Percentiles rank a stretch among this genome's conserved stretches.
Evolutionary conservation across 2,888 invertebrate species (phyloP).

Genomic region (Mycogona germanica): DNA sequence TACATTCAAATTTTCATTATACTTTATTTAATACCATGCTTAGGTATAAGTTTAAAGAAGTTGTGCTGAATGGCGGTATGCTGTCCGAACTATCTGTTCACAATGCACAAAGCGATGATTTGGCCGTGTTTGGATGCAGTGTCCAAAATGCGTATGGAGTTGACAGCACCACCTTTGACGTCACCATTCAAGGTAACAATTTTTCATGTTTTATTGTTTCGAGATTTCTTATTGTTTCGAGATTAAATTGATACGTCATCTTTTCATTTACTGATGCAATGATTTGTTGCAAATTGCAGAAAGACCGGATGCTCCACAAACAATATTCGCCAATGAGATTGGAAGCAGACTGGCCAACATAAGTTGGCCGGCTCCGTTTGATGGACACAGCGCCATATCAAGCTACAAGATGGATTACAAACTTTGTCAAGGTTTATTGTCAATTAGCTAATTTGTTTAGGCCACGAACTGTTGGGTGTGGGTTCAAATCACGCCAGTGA

Average conservation of each 20-base stretch:
- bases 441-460: no score
- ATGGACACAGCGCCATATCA: conserved; percentile 80
- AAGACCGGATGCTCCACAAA: conserved; percentile 80
- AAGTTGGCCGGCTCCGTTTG: conserved; percentile 85
- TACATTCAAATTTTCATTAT: no score
- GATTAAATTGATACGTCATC: not conserved
- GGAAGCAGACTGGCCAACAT: conserved; percentile 80
- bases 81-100: conserved; percentile 16
- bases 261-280: not conserved
- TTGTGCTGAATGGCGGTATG: conserved; percentile 14
- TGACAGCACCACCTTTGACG: conserved; percentile 17
- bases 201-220: not conserved
- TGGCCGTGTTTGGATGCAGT: conserved; percentile 15
- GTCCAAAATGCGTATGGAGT: conserved; percentile 20
- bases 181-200: conserved; percentile 19
- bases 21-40: no score
- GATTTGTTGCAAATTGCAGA: conserved; percentile 38
- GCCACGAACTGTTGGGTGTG: not conserved
- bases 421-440: not conserved
- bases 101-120: conserved; percentile 8
- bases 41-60: conserved; percentile 9
- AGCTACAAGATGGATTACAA: conserved; percentile 70
- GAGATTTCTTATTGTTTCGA: not conserved
- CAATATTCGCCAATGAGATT: conserved; percentile 75
- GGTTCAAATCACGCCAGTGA: no score